Conservation (phyloP, 1,140 invertebrate species). For the Physella acuta region DNA sequence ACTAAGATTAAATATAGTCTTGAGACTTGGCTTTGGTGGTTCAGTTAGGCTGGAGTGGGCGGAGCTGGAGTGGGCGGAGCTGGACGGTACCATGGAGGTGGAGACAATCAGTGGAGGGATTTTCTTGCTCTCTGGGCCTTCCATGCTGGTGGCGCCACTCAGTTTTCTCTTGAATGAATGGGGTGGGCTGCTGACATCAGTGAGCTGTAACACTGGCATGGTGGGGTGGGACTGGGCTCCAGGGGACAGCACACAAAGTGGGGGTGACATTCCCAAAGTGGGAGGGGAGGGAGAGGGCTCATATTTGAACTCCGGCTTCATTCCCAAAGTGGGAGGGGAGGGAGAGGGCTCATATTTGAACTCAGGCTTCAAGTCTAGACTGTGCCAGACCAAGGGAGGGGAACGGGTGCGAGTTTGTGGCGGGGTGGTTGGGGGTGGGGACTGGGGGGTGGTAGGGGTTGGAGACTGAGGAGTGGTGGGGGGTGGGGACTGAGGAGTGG, state of each 20-base stretch:
- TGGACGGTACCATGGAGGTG: not conserved
- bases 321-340: too few species aligned
- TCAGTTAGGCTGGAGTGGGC: not conserved
- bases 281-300: too few species aligned
- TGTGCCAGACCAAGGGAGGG: too few species aligned
- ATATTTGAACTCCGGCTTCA: too few species aligned
- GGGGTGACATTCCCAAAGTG: too few species aligned
- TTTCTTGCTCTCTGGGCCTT: not conserved
- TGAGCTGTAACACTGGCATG: not conserved
- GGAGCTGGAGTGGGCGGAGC: not conserved
- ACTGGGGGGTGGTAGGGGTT: not conserved
- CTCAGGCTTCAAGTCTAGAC: too few species aligned
- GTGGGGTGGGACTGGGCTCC: too few species aligned
- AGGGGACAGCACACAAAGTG: too few species aligned
- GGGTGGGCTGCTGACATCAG: not conserved
- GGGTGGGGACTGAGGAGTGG: not conserved
- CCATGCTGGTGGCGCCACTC: not conserved
- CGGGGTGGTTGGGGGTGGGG: not conserved
- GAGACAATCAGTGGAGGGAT: conserved; percentile 8
- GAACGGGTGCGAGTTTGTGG: too few species aligned
- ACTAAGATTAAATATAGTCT: conserved; percentile 11
- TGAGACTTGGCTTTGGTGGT: conserved; percentile 8
- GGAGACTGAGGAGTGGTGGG: not conserved
- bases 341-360: too few species aligned
- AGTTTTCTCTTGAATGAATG: conserved; percentile 1